These are phyloP conservation scores for Anolis sagrei DNA, from an alignment of 2,113 vertebrate genomes.

Conservation along the genomic window DNA sequence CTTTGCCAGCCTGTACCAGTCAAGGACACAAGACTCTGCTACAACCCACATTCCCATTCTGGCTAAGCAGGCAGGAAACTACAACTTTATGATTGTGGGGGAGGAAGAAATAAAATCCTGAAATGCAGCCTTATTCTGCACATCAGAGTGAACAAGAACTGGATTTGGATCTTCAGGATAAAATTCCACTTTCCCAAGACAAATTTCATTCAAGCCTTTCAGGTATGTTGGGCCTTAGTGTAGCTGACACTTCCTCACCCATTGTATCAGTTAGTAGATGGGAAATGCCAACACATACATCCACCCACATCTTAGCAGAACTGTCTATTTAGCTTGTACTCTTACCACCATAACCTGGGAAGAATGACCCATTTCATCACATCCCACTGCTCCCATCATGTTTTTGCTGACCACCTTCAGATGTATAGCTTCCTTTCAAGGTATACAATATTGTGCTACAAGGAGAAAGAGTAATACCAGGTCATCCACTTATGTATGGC, in stretches of 20 bases:
- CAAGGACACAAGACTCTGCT: neutral
- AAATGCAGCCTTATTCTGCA: neutral
- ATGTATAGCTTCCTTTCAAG: neutral
- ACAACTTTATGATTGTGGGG: neutral
- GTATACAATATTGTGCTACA: no score
- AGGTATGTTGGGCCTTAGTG: neutral
- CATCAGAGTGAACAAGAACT: neutral
- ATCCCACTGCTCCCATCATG: neutral
- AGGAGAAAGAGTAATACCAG: no score
- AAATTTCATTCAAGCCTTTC: neutral
- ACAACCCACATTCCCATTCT: neutral
- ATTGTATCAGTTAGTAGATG: neutral
- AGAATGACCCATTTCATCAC: neutral
- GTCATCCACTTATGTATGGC: no score
- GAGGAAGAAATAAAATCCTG: neutral
- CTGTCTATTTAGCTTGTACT: neutral
- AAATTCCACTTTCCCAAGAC: neutral
- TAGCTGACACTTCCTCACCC: neutral
- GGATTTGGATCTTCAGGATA: neutral
- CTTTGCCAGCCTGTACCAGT: neutral
- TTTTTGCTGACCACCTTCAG: neutral
- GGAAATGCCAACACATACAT: neutral
- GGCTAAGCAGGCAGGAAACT: neutral
- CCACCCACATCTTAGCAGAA: neutral
- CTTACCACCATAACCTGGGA: neutral